Evolutionary conservation across 2,797 vertebrate species (phyloP), one percentile per base, ranked within the genome.

Genomic region (Threskiornis aethiopicus): DNA sequence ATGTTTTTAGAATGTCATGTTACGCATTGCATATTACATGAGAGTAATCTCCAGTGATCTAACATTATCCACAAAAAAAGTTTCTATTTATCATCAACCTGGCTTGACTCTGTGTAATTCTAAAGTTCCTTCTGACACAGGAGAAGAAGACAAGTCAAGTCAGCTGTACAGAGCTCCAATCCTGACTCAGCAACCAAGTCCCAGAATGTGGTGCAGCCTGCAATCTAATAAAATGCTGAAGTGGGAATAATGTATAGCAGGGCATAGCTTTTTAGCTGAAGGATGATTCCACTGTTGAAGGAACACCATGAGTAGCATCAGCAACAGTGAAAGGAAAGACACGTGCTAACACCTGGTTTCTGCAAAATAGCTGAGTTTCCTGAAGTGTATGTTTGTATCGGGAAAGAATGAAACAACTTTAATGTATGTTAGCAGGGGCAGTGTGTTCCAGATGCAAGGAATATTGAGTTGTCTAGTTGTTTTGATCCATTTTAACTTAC

Each of bases 181-280:
- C 49, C 70, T 94, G 70, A 91, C 52, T 93, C 65, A 91, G 66
- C 92, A 89, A 11, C 19, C 26, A 75, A 29, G 41, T 71, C 35
- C 39, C 47, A 86, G 51, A 47, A 55, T 71, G 66, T 79, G 84
- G 44, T 65, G 47, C 28, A 70, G 39, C 21, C 22, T 85, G 3
- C 28, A 89, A 37, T 67, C 35, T 96, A 49, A 35, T 65, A 72
- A 87, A 93, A 69, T 88, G 72, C 70, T 91, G 91, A 90, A 89
- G 71, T 35, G 16, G 85, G 66, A 82, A 26, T 89, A 80, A 75
- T 39, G 4, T 80, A 13, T 78, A 54, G 49, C 31, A 62, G 58
- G n/a, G n/a, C n/a, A 17, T 66, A 59, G 54, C 7, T 78, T 73
- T 89, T 95, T 91, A 87, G 21, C 29, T 87, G 73, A 59, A 73